Percentiles rank a stretch among this genome's conserved stretches.
phyloP scores from a whole-genome alignment of 2,113 vertebrate species.

The Bombycilla garrulus region DNA sequence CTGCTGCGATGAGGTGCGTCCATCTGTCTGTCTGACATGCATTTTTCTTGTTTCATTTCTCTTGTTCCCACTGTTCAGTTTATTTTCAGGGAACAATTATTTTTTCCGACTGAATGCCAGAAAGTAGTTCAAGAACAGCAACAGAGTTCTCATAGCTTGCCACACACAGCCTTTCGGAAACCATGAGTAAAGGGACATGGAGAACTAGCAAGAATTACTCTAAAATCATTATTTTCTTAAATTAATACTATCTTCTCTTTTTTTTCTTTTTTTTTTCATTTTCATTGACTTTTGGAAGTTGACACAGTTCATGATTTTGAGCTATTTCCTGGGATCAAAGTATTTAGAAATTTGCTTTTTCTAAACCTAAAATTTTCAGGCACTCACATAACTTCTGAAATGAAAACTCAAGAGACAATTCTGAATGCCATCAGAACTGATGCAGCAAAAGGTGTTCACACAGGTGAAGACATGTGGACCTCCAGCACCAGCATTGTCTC shows the following conservation, averaged over 20 bases:
- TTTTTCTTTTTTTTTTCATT: neutral
- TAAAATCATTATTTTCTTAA: neutral
- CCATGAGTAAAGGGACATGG: neutral
- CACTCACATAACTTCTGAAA: neutral
- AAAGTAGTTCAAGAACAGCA: neutral
- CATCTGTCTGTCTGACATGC: neutral
- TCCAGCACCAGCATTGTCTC: neutral
- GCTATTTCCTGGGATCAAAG: neutral
- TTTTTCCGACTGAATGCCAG: neutral
- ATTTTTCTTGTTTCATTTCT: conserved; percentile 36
- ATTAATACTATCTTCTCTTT: neutral
- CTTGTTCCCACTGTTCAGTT: conserved; percentile 18
- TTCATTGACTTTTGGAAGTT: neutral
- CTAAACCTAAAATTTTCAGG: neutral
- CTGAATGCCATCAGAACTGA: neutral
- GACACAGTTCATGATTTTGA: neutral
- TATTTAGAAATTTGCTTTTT: neutral
- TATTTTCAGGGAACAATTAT: conserved; percentile 44
- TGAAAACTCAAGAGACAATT: neutral
- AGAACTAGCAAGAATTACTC: neutral
- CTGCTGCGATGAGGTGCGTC: neutral
- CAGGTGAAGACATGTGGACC: neutral
- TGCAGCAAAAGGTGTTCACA: neutral
- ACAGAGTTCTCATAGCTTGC: neutral
- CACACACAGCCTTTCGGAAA: neutral